phyloP scores from a whole-genome alignment of 1,140 invertebrate genomes.

The Branchinecta lynchi region DNA sequence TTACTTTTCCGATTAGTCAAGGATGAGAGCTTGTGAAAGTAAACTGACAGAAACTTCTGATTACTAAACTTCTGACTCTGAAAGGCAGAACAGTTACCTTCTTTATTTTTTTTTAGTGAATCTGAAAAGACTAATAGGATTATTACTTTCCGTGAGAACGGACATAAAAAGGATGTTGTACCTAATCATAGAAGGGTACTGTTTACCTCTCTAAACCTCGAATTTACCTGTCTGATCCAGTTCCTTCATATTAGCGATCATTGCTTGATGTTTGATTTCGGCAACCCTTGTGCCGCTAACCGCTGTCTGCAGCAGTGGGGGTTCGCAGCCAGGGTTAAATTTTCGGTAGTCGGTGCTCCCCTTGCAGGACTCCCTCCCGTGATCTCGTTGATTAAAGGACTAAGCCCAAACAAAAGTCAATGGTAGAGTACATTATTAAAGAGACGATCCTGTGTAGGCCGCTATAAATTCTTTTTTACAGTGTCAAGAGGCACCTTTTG shows the following conservation, averaged over 20 bases:
- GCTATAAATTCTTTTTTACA: neutral
- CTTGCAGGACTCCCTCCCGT: neutral
- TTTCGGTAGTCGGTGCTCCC: conserved; percentile 6
- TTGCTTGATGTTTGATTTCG: neutral
- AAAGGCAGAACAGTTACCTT: too few species aligned
- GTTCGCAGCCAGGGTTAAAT: conserved; percentile 8
- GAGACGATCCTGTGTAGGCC: neutral
- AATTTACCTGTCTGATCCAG: too few species aligned
- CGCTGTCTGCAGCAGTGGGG: neutral
- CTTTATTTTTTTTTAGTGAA: too few species aligned
- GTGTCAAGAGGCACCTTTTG: neutral
- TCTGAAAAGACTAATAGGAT: too few species aligned
- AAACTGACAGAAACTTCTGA: too few species aligned
- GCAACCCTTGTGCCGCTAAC: neutral
- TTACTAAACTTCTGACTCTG: too few species aligned
- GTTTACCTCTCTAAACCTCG: too few species aligned
- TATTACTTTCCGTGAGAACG: too few species aligned
- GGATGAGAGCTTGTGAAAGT: too few species aligned
- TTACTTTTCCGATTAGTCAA: too few species aligned
- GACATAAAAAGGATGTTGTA: too few species aligned
- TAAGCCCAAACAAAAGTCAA: conserved; percentile 11
- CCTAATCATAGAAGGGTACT: too few species aligned
- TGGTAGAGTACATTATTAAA: conserved; percentile 4
- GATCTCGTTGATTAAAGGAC: conserved; percentile 11
- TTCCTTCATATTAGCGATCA: neutral